Percentiles rank a stretch among this genome's conserved stretches.
Conservation (phyloP, 1,140 invertebrate genomes). For the Sminthurides bifidus region DNA sequence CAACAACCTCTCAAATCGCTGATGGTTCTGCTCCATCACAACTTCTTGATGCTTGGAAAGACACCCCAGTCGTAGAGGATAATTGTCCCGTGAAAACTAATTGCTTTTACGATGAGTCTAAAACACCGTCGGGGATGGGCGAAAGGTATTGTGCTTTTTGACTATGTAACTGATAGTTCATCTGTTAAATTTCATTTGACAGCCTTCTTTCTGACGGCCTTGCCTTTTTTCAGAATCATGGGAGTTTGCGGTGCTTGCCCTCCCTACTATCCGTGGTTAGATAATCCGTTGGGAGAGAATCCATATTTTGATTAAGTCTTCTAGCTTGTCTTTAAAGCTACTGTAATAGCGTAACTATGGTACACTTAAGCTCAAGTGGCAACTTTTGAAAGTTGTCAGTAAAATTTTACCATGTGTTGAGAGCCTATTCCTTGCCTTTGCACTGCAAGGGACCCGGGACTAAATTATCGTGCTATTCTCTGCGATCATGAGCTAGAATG, state of each 20-base stretch:
- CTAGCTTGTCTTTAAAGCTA: no score
- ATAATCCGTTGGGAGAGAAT: slow-evolving; percentile 18
- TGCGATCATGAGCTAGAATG: no score
- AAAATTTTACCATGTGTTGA: no score
- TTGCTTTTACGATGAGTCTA: not conserved
- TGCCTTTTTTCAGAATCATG: slow-evolving; percentile 12
- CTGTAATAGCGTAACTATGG: no score
- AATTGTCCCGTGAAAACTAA: slow-evolving; percentile 14
- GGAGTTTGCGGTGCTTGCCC: slow-evolving; percentile 11
- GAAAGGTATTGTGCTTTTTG: not conserved
- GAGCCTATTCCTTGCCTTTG: no score
- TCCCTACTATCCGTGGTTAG: slow-evolving; percentile 18
- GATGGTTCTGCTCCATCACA: slow-evolving; percentile 3
- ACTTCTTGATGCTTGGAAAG: not conserved
- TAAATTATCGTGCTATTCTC: no score
- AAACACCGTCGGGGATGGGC: not conserved
- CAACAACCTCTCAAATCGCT: not conserved
- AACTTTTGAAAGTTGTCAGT: no score
- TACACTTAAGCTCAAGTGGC: no score
- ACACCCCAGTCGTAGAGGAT: not conserved
- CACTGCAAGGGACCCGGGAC: no score
- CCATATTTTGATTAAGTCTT: no score
- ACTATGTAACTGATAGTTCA: no score
- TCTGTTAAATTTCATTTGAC: no score
- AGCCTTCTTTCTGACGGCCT: not conserved